Conservation (phyloP, 2,113 vertebrate genomes). For the Oryzias curvinotus region DNA sequence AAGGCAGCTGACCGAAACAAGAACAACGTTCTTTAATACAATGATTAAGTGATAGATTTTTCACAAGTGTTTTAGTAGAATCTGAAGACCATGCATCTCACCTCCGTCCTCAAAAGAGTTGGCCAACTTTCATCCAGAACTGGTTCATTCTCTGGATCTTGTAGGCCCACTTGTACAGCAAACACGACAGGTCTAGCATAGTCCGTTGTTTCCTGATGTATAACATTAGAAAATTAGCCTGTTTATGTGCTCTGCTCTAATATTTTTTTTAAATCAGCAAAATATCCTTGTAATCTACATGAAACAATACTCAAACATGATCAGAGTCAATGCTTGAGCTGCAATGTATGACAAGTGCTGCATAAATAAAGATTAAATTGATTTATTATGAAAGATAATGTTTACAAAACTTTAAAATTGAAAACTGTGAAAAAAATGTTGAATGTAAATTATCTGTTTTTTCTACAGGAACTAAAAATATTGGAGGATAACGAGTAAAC, state of each 20-base stretch:
- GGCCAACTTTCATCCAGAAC: conserved; percentile 90
- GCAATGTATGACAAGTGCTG: too few species aligned
- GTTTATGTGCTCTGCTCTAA: conserved; percentile 13
- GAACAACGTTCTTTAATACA: neutral
- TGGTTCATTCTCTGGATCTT: conserved; percentile 75
- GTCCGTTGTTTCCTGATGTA: conserved; percentile 88
- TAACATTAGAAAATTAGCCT: neutral
- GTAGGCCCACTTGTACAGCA: conserved; percentile 81
- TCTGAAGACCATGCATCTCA: conserved; percentile 44
- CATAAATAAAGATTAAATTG: too few species aligned
- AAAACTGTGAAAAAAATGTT: too few species aligned
- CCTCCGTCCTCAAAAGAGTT: conserved; percentile 84
- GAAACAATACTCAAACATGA: too few species aligned
- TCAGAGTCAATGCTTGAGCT: too few species aligned
- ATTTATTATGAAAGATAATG: too few species aligned
- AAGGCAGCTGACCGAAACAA: conserved; percentile 82
- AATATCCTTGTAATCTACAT: too few species aligned
- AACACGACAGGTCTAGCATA: conserved; percentile 91
- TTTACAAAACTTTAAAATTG: too few species aligned
- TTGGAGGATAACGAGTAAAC: neutral
- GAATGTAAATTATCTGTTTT: too few species aligned
- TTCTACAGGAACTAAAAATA: too few species aligned
- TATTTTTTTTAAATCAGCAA: neutral
- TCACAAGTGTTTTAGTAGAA: neutral
- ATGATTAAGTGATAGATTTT: neutral